Evolutionary conservation across 2,797 vertebrate species (phyloP).

Genomic region (Loriculus beryllinus): DNA sequence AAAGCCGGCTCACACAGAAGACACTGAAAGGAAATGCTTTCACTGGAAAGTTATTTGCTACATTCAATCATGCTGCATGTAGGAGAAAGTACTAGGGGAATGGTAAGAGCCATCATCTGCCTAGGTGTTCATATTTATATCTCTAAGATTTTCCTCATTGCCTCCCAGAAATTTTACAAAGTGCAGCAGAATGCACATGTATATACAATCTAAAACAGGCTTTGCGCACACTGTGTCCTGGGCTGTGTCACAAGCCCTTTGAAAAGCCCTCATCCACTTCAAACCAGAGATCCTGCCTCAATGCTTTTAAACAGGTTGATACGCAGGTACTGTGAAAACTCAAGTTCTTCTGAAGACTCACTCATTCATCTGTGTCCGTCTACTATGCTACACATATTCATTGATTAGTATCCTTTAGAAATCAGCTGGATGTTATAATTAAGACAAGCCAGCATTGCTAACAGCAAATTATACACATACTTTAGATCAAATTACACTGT

Average conservation of each 20-base stretch:
- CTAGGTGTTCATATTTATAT: background rate
- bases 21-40: background rate
- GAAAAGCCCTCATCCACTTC: background rate
- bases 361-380: background rate
- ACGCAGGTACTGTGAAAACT: background rate
- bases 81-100: background rate
- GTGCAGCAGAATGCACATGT: background rate
- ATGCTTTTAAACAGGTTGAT: background rate
- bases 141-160: background rate
- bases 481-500: conserved; percentile 9
- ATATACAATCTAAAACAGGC: background rate
- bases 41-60: background rate
- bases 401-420: background rate
- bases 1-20: background rate
- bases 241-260: background rate
- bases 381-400: background rate
- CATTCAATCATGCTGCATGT: background rate
- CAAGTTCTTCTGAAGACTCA: background rate
- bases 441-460: background rate
- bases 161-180: background rate
- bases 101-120: background rate
- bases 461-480: background rate
- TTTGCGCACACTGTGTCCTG: background rate
- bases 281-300: background rate
- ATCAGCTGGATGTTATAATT: conserved; percentile 37